phyloP scores from a whole-genome alignment of 2,888 invertebrate genomes.

The Limnephilus marmoratus region DNA sequence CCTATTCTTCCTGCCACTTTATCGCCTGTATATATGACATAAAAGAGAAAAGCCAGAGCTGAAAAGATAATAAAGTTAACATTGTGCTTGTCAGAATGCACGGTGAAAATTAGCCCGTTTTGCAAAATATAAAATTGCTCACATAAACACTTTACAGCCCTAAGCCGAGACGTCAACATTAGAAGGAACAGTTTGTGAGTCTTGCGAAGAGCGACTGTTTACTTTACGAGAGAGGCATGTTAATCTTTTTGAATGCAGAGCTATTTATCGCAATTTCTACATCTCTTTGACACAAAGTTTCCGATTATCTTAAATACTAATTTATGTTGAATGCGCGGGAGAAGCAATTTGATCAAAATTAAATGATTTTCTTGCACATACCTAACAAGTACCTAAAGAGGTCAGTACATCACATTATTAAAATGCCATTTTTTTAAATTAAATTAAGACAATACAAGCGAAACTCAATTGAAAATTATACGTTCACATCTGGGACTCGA shows the following conservation, averaged over 20 bases:
- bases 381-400: no score
- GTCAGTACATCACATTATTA: no score
- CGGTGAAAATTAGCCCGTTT: background rate
- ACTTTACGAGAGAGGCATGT: background rate
- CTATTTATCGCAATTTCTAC: background rate
- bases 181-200: background rate
- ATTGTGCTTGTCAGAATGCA: background rate
- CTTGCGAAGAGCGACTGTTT: background rate
- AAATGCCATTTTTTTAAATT: no score
- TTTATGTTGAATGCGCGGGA: background rate
- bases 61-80: background rate
- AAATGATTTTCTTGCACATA: background rate
- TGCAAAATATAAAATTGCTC: constrained; percentile 2
- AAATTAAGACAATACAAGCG: no score
- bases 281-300: background rate
- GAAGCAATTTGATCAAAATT: background rate
- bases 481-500: no score
- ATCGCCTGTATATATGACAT: background rate
- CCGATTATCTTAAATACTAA: background rate
- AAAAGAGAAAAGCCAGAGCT: background rate
- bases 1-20: background rate
- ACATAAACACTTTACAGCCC: background rate
- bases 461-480: no score
- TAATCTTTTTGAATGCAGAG: background rate
- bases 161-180: background rate